Conservation (phyloP, 2,888 invertebrate genomes). For the Flabesymbios commensalis region DNA sequence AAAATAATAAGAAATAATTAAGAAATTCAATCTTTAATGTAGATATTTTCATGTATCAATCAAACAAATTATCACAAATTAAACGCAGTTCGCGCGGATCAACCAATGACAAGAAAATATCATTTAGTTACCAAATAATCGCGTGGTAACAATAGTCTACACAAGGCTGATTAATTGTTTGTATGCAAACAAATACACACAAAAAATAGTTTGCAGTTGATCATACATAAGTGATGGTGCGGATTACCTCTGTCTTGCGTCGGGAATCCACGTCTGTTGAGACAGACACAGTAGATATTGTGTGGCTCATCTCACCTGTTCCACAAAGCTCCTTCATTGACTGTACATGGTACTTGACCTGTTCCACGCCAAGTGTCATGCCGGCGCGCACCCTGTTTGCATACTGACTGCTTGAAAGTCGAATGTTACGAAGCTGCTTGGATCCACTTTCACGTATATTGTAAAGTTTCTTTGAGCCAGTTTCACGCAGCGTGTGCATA, state of each 20-base stretch:
- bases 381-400: slow-evolving; percentile 48
- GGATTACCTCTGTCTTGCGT: slow-evolving; percentile 36
- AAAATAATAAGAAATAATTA: no score
- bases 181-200: no score
- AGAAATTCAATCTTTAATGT: no score
- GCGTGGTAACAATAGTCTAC: no score
- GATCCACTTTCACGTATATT: slow-evolving; percentile 12
- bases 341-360: slow-evolving; percentile 53
- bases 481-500: slow-evolving; percentile 19
- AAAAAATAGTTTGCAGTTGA: no score
- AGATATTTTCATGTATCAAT: no score
- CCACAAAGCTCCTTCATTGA: slow-evolving; percentile 58
- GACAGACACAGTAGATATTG: slow-evolving; percentile 53
- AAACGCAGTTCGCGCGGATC: no score
- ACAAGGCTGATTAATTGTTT: no score
- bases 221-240: slow-evolving; percentile 43
- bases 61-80: no score
- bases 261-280: slow-evolving; percentile 52
- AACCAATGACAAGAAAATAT: no score
- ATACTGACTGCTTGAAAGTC: slow-evolving; percentile 46
- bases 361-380: slow-evolving; percentile 49
- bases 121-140: no score
- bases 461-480: slow-evolving; percentile 35
- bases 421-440: slow-evolving; percentile 44
- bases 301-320: slow-evolving; percentile 54